A percentile compares a stretch with the other conserved stretches of the same genome.
These are phyloP conservation scores for Pardalotus punctatus DNA, from an alignment of 2,113 vertebrate species.

Conservation along the genomic window DNA sequence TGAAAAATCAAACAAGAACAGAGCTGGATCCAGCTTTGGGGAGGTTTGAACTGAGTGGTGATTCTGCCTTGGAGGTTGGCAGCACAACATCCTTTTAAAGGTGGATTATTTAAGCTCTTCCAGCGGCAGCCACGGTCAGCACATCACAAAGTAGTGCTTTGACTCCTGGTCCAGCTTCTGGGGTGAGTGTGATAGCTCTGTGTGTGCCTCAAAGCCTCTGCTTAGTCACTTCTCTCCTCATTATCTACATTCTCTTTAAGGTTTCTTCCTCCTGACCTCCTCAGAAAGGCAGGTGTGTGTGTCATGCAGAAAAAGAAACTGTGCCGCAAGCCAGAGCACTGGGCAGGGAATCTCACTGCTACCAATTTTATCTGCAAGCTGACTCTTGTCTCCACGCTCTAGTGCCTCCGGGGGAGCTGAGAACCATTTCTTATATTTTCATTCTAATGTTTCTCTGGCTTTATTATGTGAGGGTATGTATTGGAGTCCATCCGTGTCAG, in stretches of 20 bases:
- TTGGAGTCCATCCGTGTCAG: neutral
- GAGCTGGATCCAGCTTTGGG: neutral
- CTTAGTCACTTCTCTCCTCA: neutral
- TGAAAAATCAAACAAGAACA: neutral
- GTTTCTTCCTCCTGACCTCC: neutral
- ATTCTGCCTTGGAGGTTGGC: neutral
- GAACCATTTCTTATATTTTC: neutral
- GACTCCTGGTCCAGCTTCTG: neutral
- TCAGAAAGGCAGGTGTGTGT: neutral
- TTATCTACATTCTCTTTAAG: neutral
- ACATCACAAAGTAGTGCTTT: neutral
- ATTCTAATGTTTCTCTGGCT: neutral
- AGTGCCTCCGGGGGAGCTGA: neutral
- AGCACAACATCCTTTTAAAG: neutral
- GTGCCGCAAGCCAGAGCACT: neutral
- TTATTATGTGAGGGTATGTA: neutral
- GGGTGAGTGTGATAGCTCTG: neutral
- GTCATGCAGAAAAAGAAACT: neutral
- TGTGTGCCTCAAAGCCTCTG: neutral
- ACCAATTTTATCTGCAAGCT: neutral
- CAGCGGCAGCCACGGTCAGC: accelerated
- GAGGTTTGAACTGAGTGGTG: neutral
- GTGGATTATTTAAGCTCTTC: neutral
- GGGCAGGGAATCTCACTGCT: neutral
- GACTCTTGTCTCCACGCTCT: neutral